phyloP scores from a whole-genome alignment of 2,113 vertebrate genomes.

The Opisthocomus hoazin region DNA sequence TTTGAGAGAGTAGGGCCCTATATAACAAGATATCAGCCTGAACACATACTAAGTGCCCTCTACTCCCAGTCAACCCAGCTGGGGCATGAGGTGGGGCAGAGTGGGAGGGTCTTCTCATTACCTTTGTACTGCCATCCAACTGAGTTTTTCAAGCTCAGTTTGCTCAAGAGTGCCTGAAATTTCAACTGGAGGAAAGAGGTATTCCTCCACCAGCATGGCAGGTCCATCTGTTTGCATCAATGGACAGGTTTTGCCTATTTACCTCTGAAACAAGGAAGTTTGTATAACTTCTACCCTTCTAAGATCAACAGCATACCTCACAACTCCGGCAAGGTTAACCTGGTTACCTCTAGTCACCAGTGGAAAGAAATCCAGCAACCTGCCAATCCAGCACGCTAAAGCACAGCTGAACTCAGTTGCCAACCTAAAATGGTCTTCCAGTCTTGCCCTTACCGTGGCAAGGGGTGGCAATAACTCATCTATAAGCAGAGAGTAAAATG shows the following conservation, averaged over 20 bases:
- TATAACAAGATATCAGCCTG: neutral
- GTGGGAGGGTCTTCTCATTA: neutral
- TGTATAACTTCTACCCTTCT: neutral
- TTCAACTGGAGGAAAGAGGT: neutral
- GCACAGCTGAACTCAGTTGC: neutral
- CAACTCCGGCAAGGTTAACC: neutral
- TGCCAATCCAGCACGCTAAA: neutral
- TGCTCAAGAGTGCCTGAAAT: neutral
- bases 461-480: neutral
- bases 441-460: neutral
- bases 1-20: neutral
- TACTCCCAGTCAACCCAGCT: neutral
- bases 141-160: neutral
- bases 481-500: neutral
- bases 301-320: neutral
- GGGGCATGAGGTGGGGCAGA: too few relatives aligned
- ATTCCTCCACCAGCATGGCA: neutral
- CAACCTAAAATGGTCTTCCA: neutral
- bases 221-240: neutral
- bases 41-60: neutral
- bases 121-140: neutral
- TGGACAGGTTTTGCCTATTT: neutral
- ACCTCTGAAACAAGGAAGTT: neutral
- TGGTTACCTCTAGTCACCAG: neutral
- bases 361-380: neutral